Conservation (phyloP, 2,797 vertebrate genomes). For the Hoplostethus mediterraneus region DNA sequence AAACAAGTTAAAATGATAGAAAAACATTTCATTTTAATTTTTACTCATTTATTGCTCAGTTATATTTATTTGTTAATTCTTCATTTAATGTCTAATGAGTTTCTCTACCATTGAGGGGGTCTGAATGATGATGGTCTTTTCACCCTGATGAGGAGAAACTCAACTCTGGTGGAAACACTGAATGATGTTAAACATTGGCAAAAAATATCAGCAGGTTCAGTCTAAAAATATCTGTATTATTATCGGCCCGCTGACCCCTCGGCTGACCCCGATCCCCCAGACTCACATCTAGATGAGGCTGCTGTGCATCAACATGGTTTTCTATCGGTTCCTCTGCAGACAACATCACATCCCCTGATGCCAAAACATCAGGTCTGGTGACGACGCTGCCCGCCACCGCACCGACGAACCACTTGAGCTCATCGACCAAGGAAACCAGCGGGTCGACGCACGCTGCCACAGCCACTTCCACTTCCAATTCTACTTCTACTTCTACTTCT, state of each 20-base stretch:
- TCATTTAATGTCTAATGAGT: no score
- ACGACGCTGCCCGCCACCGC: neutral
- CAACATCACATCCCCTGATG: accelerated
- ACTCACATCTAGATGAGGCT: neutral
- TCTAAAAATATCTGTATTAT: no score
- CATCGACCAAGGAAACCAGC: neutral
- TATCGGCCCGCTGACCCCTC: neutral
- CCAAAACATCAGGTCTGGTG: accelerated
- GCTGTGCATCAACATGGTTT: neutral
- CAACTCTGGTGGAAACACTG: no score
- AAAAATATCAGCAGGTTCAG: no score
- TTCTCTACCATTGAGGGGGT: no score
- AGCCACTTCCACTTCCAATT: no score
- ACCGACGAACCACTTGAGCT: neutral
- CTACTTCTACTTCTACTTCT: neutral
- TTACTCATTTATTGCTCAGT: no score
- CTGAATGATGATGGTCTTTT: no score
- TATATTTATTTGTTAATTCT: no score
- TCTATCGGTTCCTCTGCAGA: conserved; percentile 36
- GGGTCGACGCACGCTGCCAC: neutral
- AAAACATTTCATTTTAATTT: no score
- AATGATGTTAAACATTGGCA: no score
- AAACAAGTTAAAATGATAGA: no score
- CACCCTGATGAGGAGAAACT: neutral
- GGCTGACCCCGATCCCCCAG: neutral